Conservation (phyloP, 2,113 vertebrate genomes). For the Micromys minutus region DNA sequence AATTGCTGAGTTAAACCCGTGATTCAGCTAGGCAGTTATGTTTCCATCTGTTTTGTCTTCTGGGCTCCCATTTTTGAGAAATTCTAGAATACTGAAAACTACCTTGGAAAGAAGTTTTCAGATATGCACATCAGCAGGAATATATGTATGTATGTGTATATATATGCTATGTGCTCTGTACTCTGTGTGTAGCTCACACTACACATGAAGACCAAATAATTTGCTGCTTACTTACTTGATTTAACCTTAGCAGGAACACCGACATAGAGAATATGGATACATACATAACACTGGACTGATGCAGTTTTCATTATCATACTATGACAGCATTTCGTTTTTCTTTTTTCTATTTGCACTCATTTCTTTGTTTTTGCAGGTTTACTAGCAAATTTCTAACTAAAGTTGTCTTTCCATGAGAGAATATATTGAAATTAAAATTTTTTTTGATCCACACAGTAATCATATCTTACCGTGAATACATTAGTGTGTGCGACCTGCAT, state of each 20-base stretch:
- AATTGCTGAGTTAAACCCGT: not conserved
- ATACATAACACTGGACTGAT: not conserved
- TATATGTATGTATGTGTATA: too few species aligned
- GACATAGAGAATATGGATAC: not conserved
- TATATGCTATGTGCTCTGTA: too few species aligned
- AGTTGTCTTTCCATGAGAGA: not conserved
- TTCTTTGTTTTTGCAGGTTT: not conserved
- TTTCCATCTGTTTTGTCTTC: not conserved
- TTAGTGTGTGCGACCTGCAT: not conserved
- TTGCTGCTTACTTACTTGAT: too few species aligned
- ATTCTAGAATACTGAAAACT: not conserved
- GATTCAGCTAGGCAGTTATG: not conserved
- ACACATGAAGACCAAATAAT: not conserved
- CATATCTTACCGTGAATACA: not conserved
- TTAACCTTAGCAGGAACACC: not conserved
- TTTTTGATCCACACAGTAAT: not conserved
- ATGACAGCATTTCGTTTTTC: not conserved
- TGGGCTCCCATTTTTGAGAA: conserved; percentile 7
- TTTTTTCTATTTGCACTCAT: not conserved
- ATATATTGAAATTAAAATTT: not conserved
- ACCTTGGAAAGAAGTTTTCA: not conserved
- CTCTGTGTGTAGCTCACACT: too few species aligned
- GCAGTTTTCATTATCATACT: not conserved
- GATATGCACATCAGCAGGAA: not conserved
- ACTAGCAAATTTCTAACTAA: conserved; percentile 17